Percentiles rank a stretch among this genome's conserved stretches.
phyloP scores from a whole-genome alignment of 2,888 invertebrate species.

The Diogma glabrata region DNA sequence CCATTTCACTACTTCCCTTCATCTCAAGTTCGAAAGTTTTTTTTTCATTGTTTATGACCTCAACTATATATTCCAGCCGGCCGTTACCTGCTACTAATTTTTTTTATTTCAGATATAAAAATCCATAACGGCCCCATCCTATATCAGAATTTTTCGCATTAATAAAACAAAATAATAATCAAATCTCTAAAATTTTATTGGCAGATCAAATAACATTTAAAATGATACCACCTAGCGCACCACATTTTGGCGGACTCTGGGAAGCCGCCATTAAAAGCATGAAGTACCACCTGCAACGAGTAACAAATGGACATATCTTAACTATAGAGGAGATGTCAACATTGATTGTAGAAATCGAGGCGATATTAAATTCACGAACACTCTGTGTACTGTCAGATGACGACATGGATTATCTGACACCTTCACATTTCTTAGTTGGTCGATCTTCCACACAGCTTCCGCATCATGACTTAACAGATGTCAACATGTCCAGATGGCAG shows the following conservation, averaged over 20 bases:
- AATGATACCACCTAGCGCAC: slow-evolving; percentile 15
- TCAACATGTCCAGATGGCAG: slow-evolving; percentile 21
- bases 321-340: slow-evolving; percentile 24
- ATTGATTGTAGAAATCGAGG: too few species aligned
- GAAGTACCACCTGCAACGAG: slow-evolving; percentile 15
- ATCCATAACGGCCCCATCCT: too few species aligned
- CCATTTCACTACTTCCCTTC: too few species aligned
- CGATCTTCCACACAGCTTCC: slow-evolving; percentile 4
- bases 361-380: too few species aligned
- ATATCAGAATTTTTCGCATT: not conserved
- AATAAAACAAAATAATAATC: slow-evolving; percentile 4
- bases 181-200: slow-evolving; percentile 11
- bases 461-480: not conserved
- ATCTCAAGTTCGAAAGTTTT: too few species aligned
- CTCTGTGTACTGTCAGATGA: too few species aligned
- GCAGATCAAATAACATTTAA: slow-evolving; percentile 12
- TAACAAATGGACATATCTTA: slow-evolving; percentile 18
- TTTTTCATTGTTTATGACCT: too few species aligned
- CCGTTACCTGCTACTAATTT: too few species aligned
- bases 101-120: too few species aligned
- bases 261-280: slow-evolving; percentile 16
- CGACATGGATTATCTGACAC: slow-evolving; percentile 10
- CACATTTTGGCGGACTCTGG: slow-evolving; percentile 19
- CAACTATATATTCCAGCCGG: too few species aligned
- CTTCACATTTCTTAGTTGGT: slow-evolving; percentile 18